Evolutionary conservation across 2,113 vertebrate genomes (phyloP).

Genomic region (Charadrius vociferus): DNA sequence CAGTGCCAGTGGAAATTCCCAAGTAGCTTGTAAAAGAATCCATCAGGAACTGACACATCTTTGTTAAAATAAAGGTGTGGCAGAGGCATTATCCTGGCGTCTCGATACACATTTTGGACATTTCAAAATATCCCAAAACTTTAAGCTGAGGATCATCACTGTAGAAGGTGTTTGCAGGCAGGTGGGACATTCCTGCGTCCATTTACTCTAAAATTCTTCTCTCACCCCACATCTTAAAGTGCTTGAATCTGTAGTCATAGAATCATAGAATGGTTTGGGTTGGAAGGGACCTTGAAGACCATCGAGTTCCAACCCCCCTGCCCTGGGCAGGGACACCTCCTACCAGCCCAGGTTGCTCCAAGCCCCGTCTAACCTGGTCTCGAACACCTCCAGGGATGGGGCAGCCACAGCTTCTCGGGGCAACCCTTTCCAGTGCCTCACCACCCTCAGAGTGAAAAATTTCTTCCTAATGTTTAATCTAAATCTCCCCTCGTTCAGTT

Average conservation of each 20-base stretch:
- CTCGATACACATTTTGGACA: background rate
- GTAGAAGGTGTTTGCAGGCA: background rate
- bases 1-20: background rate
- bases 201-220: background rate
- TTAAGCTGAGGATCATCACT: background rate
- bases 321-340: too few relatives aligned
- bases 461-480: too few relatives aligned
- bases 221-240: background rate
- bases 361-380: too few relatives aligned
- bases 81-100: fast-evolving
- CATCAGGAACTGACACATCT: background rate
- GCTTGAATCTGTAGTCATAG: background rate
- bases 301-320: too few relatives aligned
- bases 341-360: too few relatives aligned
- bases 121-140: background rate
- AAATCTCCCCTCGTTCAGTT: too few relatives aligned
- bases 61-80: background rate
- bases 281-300: too few relatives aligned
- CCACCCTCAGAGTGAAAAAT: too few relatives aligned
- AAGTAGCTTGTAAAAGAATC: background rate
- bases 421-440: too few relatives aligned
- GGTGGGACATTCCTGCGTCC: background rate
- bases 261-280: too few relatives aligned
- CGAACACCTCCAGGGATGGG: too few relatives aligned
- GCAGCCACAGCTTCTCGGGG: too few relatives aligned